Evolutionary conservation across 2,888 invertebrate genomes (phyloP), one percentile per base, ranked within the genome.

Genomic region (Lypha dubia): DNA sequence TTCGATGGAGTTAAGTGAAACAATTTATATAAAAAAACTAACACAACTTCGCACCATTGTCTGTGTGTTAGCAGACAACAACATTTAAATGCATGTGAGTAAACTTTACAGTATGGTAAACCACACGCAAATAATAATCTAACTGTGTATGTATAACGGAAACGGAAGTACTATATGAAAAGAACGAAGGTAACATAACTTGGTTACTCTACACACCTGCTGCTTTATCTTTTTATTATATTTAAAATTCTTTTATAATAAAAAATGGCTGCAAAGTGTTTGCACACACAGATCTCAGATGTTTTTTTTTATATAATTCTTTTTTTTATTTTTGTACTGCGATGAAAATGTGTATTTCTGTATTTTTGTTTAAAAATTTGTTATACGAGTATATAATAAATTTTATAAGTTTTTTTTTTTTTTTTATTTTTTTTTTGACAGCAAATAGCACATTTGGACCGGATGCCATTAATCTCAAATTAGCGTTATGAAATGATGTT

Each of bases 71-170:
- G 46, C 60, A 73, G 62, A 62, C 62, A 44, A 44, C 24, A 15
- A 28, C 2, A 11, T 5, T 6, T 6, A 46, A 17, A 46, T 46
- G 58, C 49, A 51, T 24, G 38, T n/a, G 32, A 41, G 53, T 67
- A 20, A 13, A 80, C 38, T 60, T 56, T 15, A 60, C 58, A 22
- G 9, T 24, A 35, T 53, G 68, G 80, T 53, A 70, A 70, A 70
- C 85, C 83, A 17, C 83, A 80, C 77, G 63, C 68, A 83, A 70
- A 85, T 79, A 79, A 75, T 75, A 73, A 68, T 22, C 24, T 24
- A 1, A n/a, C 2, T 56, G 24, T 63, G 24, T 49, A 41, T 73
- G 53, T 62, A 53, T 24, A 83, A 49, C 70, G 80, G 74, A 85
- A 77, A 74, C 74, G 73, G 76, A 85, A 79, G 70, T 63, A 56